Base-by-base conservation (phyloP, 2,113 vertebrate genomes). In the Ondatra zibethicus region DNA sequence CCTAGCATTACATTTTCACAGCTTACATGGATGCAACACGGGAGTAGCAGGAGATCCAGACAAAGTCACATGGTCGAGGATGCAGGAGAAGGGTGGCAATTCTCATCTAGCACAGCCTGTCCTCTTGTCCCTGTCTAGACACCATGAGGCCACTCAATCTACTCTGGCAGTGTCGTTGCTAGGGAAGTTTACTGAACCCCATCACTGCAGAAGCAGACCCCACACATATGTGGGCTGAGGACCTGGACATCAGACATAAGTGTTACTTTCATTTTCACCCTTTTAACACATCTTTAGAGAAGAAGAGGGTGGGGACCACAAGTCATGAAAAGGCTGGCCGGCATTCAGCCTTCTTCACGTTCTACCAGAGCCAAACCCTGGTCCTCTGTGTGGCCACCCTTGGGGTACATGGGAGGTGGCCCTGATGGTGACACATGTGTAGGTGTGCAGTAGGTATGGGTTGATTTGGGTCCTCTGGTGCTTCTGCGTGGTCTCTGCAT, bases 371-470 rank as follows among this genome's bases (percentile, higher is more conserved):
- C 52, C 0, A 1, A 25, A 21, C 66, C 42, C 45, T 36, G 42
- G 36, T 68, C 17, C 58, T 75, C 4, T 13, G 13, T 5, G 10
- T 1, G 55, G 27, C 13, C 7, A 11, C 11, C 23, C n/a, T 47
- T 9, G 7, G 9, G 36, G 12, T 7, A 8, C 31, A 93, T 36
- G 29, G 31, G 27, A 94, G 52, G 25, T 19, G 14, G 45, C 3
- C 52, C 58, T 45, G 58, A 4, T 1, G 23, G 55, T 81, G 36
- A 23, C 7, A 4, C 0, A 33, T 8, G 70, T 47, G 27, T 6
- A 5, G 8, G 16, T 19, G 9, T 65, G 2, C 10, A 6, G 47
- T 5, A 4, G 13, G 5, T 76, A 2, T 23, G 17, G 0, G 17
- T 23, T 8, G 65, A 52, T 47, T 25, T 2, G 36, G 29, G 39